phyloP scores from a whole-genome alignment of 2,888 invertebrate species.

The Macrophya annulata region DNA sequence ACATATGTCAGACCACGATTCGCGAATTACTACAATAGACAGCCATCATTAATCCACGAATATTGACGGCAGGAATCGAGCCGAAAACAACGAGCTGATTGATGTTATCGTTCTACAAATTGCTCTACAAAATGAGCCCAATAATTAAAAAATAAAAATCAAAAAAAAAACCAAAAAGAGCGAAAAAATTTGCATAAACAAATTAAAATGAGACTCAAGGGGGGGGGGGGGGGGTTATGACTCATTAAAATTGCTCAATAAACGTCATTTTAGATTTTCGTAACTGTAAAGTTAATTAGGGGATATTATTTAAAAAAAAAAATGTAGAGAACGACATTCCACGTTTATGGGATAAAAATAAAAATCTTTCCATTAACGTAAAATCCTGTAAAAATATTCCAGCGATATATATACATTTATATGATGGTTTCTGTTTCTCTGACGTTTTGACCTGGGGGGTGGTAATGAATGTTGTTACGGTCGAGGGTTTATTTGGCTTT shows the following conservation, averaged over 20 bases:
- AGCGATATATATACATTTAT: constrained; percentile 29
- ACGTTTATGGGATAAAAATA: background rate
- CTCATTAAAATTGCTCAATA: background rate
- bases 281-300: background rate
- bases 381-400: background rate
- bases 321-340: no score
- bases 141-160: background rate
- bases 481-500: constrained; percentile 3
- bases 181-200: background rate
- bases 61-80: background rate
- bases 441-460: background rate
- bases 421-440: background rate
- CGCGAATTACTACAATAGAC: constrained; percentile 4
- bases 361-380: background rate
- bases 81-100: background rate
- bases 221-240: background rate
- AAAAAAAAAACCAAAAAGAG: background rate
- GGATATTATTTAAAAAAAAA: background rate
- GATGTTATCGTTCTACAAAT: background rate
- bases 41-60: background rate
- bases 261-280: background rate
- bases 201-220: no score
- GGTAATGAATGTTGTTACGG: constrained; percentile 35
- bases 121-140: background rate
- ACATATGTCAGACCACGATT: background rate